Evolutionary conservation across 2,888 invertebrate genomes (phyloP).

Genomic region (Anarsia innoxiella): DNA sequence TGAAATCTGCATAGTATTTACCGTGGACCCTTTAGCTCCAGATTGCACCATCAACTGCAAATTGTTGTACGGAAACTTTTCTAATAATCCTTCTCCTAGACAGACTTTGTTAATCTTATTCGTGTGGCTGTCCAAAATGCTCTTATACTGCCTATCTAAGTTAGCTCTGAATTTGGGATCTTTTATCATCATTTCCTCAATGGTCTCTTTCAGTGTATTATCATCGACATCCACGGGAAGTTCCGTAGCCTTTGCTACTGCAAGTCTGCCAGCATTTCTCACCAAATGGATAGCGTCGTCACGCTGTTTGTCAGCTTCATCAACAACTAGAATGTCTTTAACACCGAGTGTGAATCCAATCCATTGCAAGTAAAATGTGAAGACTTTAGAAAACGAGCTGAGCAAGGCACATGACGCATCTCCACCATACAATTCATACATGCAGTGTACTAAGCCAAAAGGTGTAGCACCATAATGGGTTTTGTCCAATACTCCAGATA

Average conservation of each 20-base stretch:
- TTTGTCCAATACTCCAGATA: conserved; percentile 96
- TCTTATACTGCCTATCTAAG: conserved; percentile 89
- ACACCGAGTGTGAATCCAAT: conserved; percentile 97
- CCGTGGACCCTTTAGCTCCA: conserved; percentile 98
- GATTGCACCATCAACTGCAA: conserved; percentile 99
- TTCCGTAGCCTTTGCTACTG: conserved; percentile 82
- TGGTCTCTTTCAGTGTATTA: conserved; percentile 77
- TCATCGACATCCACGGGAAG: conserved; percentile 75
- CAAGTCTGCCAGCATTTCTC: conserved; percentile 76
- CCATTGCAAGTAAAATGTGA: conserved; percentile 91
- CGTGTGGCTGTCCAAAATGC: conserved; percentile 85
- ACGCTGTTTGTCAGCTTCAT: conserved; percentile 83
- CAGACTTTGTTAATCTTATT: conserved; percentile 93
- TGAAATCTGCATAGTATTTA: conserved; percentile 99
- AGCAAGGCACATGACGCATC: conserved; percentile 86
- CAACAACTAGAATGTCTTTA: conserved; percentile 90
- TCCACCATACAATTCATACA: conserved; percentile 96
- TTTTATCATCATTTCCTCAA: conserved; percentile 81
- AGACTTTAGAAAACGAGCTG: conserved; percentile 93
- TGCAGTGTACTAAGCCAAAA: conserved; percentile 94
- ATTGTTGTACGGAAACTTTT: conserved; percentile 94
- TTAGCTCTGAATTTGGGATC: conserved; percentile 86
- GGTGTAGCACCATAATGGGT: conserved; percentile 97
- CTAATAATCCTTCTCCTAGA: conserved; percentile 87
- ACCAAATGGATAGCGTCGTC: conserved; percentile 79